Evolutionary conservation across 2,888 invertebrate species (phyloP), one percentile per base, ranked within the genome.

Genomic region (Stictocephala bisonia): DNA sequence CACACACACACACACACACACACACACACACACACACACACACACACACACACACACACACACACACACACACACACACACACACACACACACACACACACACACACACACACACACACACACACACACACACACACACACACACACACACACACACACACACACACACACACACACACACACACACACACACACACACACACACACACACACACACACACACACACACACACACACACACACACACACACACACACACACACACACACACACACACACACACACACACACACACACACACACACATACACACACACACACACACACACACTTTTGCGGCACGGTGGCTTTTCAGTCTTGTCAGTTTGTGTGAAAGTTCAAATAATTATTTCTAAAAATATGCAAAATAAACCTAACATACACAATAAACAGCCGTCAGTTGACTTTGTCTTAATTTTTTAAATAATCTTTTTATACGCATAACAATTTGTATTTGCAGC

Each of bases 291-390:
- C 69, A 69, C 69, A 69, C 69, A 69, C 69, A 69, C 69, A 51
- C 69, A 69, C 69, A 69, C 69, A 69, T 51, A 69, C 69, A 51
- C 51, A 69, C 69, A 69, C 69, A 69, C 69, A 69, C 69, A 69
- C 69, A 69, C 69, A 69, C 69, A 69, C 69, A 69, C 69, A 68
- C n/a, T n/a, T n/a, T n/a, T n/a, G n/a, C n/a, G n/a, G n/a, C n/a
- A n/a, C n/a, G n/a, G n/a, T n/a, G n/a, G n/a, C n/a, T n/a, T n/a
- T n/a, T n/a, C n/a, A n/a, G n/a, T n/a, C n/a, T n/a, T n/a, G n/a
- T n/a, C n/a, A n/a, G n/a, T n/a, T n/a, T n/a, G n/a, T n/a, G n/a
- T n/a, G n/a, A n/a, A n/a, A n/a, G n/a, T n/a, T n/a, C n/a, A n/a
- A n/a, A n/a, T n/a, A n/a, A n/a, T n/a, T n/a, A n/a, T n/a, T n/a